Percentiles rank a stretch among this genome's conserved stretches.
These are phyloP conservation scores for Erebia aethiops DNA, from an alignment of 2,888 invertebrate genomes.

Conservation along the genomic window DNA sequence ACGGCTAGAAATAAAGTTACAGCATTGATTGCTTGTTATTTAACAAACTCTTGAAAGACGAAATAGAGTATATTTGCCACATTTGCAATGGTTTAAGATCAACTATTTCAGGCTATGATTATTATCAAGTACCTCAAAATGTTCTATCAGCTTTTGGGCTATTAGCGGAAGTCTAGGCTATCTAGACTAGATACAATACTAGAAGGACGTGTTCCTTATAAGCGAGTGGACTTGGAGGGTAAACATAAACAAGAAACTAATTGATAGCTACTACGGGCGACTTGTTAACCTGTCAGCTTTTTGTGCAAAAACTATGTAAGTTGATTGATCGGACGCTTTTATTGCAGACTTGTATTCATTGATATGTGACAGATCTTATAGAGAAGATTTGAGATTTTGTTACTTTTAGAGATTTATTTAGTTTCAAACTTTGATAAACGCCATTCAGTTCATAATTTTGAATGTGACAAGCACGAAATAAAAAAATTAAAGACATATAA, in stretches of 20 bases:
- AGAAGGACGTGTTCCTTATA: constrained; percentile 38
- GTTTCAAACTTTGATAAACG: too few species aligned
- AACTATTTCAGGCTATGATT: too few species aligned
- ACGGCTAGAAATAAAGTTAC: too few species aligned
- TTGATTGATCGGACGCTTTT: not conserved
- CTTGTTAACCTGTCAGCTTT: constrained; percentile 34
- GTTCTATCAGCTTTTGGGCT: not conserved
- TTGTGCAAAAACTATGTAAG: constrained; percentile 17
- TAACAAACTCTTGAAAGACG: too few species aligned
- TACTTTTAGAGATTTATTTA: not conserved
- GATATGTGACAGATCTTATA: not conserved
- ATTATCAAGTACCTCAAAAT: not conserved
- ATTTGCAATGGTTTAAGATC: too few species aligned
- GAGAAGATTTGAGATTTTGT: not conserved
- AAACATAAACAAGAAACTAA: constrained; percentile 35
- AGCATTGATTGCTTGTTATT: too few species aligned
- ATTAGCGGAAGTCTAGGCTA: constrained; percentile 36
- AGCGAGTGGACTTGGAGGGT: constrained; percentile 18
- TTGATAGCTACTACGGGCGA: constrained; percentile 28
- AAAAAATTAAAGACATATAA: not conserved
- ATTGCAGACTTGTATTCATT: not conserved
- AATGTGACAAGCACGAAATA: not conserved
- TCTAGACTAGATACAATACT: constrained; percentile 34
- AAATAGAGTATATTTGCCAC: too few species aligned
- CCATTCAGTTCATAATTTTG: too few species aligned